phyloP scores from a whole-genome alignment of 2,113 vertebrate genomes.

The Callorhinus ursinus region DNA sequence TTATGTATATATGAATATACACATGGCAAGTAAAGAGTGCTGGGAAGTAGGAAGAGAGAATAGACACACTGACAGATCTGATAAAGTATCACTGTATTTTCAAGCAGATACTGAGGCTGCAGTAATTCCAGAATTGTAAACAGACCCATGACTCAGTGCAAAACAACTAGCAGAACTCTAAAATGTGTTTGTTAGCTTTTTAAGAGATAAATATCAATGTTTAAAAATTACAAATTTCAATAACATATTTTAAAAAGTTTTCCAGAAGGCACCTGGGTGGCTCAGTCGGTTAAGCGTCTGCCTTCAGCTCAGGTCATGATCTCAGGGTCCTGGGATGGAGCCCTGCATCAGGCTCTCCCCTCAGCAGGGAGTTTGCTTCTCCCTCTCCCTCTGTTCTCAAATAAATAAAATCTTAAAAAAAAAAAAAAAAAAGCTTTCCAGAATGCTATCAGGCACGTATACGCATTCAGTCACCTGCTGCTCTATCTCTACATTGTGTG shows the following conservation, averaged over 20 bases:
- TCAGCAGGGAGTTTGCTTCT: too few relatives aligned
- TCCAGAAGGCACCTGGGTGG: not conserved
- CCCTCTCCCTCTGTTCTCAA: too few relatives aligned
- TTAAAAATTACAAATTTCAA: not conserved
- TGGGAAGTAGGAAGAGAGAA: not conserved
- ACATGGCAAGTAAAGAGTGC: not conserved
- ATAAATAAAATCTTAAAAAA: not conserved
- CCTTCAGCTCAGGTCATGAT: too few relatives aligned
- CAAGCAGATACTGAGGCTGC: not conserved
- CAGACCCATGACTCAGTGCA: not conserved
- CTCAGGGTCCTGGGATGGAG: too few relatives aligned
- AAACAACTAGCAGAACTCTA: not conserved
- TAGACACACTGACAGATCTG: not conserved
- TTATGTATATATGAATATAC: not conserved
- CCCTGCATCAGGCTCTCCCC: too few relatives aligned
- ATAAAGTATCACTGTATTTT: not conserved
- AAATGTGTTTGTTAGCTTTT: not conserved
- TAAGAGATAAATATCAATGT: not conserved
- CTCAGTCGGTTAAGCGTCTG: too few relatives aligned
- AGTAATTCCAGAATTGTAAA: not conserved
- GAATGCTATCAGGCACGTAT: not conserved
- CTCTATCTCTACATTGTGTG: too few relatives aligned
- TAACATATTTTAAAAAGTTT: not conserved
- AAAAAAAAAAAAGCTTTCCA: not conserved
- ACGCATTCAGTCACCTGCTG: not conserved